phyloP scores from a whole-genome alignment of 2,797 vertebrate species.

The Leptoclinus maculatus region DNA sequence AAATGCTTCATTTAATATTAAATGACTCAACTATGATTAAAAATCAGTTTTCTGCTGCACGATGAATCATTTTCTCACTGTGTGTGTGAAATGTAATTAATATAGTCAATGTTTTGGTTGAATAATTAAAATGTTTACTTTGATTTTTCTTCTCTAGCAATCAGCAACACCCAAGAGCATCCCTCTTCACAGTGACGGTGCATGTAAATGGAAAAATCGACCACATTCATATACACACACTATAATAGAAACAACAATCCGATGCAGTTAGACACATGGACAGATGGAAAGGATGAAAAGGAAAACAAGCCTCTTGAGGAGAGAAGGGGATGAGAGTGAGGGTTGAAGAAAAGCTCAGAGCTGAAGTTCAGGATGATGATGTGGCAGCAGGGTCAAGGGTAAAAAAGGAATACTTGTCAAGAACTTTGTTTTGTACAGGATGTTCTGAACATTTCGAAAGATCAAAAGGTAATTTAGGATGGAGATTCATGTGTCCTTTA shows the following conservation, averaged over 20 bases:
- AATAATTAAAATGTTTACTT: slow-evolving; percentile 16
- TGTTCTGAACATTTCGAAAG: neutral
- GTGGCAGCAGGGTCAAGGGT: neutral
- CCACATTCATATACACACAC: neutral
- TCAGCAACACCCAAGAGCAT: neutral
- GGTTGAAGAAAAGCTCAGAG: neutral
- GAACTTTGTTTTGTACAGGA: neutral
- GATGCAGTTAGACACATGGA: neutral
- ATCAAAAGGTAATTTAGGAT: neutral
- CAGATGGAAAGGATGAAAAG: neutral
- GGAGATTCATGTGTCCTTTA: slow-evolving; percentile 1
- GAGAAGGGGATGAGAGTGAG: neutral
- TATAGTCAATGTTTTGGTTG: slow-evolving; percentile 26
- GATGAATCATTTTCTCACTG: slow-evolving; percentile 53
- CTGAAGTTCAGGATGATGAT: neutral
- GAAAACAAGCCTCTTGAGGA: neutral
- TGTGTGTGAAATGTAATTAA: slow-evolving; percentile 35
- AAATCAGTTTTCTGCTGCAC: slow-evolving; percentile 38
- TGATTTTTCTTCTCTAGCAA: neutral
- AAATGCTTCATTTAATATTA: slow-evolving; percentile 57
- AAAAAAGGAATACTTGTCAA: neutral
- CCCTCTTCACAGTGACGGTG: neutral
- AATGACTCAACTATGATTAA: slow-evolving; percentile 56
- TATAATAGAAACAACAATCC: neutral
- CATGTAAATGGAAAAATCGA: neutral